These are phyloP conservation scores for Pammene fasciana DNA, from an alignment of 2,888 invertebrate genomes.

Conservation along the genomic window DNA sequence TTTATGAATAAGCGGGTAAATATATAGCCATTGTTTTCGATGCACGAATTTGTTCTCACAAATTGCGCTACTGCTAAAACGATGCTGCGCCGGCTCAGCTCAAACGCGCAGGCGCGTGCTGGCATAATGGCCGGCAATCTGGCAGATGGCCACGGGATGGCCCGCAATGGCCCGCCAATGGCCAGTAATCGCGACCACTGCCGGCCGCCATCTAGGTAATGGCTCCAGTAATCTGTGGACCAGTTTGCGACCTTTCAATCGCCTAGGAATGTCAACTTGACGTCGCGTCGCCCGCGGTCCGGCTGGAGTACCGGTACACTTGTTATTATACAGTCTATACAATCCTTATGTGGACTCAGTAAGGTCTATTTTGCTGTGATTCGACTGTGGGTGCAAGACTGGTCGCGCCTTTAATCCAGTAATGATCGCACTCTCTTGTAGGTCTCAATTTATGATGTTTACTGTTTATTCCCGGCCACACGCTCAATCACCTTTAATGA, in stretches of 20 bases:
- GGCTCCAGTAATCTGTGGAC: conserved; percentile 57
- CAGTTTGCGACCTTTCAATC: conserved; percentile 64
- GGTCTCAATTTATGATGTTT: conserved; percentile 60
- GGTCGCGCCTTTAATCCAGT: conserved; percentile 50
- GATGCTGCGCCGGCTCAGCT: conserved; percentile 43
- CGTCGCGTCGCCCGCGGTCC: conserved; percentile 53
- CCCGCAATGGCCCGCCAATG: conserved; percentile 48
- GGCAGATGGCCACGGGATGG: conserved; percentile 57
- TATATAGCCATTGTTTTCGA: too few relatives aligned
- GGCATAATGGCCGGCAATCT: conserved; percentile 63
- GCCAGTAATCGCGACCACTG: conserved; percentile 63
- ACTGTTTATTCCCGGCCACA: conserved; percentile 53
- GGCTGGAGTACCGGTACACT: conserved; percentile 65
- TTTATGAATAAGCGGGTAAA: too few relatives aligned
- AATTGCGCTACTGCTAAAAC: conserved; percentile 21
- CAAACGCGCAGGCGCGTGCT: conserved; percentile 61
- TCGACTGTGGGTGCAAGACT: conserved; percentile 48
- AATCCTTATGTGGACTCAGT: conserved; percentile 37
- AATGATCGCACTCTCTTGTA: conserved; percentile 60
- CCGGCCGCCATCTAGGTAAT: conserved; percentile 60
- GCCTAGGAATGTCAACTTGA: conserved; percentile 58
- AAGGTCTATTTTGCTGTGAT: conserved; percentile 48
- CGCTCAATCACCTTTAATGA: conserved; percentile 29
- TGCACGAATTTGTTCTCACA: background rate
- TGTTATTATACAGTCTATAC: conserved; percentile 43